phyloP scores from a whole-genome alignment of 2,888 invertebrate species.

The Cancer borealis region DNA sequence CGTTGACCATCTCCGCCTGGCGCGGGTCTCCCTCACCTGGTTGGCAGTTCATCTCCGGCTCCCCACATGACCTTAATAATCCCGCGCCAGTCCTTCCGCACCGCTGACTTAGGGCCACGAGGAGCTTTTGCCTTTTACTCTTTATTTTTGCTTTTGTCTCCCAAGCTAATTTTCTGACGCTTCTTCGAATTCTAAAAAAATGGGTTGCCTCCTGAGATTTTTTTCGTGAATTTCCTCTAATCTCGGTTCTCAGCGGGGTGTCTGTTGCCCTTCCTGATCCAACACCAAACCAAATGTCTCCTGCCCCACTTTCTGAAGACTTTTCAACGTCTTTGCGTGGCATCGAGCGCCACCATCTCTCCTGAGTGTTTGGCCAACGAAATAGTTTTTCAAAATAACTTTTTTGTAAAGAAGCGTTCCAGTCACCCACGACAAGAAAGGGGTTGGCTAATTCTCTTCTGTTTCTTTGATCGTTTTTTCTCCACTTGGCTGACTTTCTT shows the following conservation, averaged over 20 bases:
- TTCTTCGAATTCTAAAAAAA: constrained; percentile 1
- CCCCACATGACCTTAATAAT: constrained; percentile 38
- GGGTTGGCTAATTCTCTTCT: constrained; percentile 53
- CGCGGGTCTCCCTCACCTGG: constrained; percentile 30
- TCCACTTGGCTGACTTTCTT: constrained; percentile 6
- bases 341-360: constrained; percentile 9
- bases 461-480: constrained; percentile 48
- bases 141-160: constrained; percentile 38
- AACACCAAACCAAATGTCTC: neutral
- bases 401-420: neutral
- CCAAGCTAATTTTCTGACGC: constrained; percentile 41
- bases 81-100: neutral
- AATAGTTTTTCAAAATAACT: constrained; percentile 12
- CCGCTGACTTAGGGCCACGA: constrained; percentile 17
- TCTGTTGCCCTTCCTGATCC: neutral
- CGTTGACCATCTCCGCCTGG: constrained; percentile 42
- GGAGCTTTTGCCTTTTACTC: constrained; percentile 6
- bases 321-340: constrained; percentile 6
- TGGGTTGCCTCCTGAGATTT: neutral
- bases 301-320: neutral
- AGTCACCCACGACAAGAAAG: constrained; percentile 31
- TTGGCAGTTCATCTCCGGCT: constrained; percentile 45
- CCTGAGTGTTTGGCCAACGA: neutral
- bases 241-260: neutral
- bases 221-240: constrained; percentile 4